Base-by-base conservation (phyloP, 2,888 invertebrate species). In the Heliconius ismenius region DNA sequence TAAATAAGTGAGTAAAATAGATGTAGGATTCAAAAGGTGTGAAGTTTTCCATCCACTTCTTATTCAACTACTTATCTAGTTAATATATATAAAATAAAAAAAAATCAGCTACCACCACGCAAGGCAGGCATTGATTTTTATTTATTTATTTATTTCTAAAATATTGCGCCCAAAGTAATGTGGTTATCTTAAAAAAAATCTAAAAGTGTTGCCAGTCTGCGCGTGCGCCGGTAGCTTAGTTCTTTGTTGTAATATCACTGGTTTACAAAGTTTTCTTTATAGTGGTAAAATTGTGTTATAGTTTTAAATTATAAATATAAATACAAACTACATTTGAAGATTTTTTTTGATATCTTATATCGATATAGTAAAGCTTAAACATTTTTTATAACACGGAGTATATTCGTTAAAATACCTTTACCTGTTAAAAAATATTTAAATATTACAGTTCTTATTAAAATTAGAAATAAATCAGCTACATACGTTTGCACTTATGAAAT, bases 211-310 rank as follows among this genome's bases (percentile, higher is more conserved):
- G 76, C 64, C 80, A 81, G 54, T 80, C 79, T 82, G 88, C 89
- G 89, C 90, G 90, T 87, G 90, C 89, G 88, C 86, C 76, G 79
- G 79, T 82, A 82, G 77, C 81, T 65, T 80, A 78, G 80, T 79
- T 83, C 83, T 85, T 87, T 87, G 87, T 89, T 87, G 84, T 83
- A 79, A 43, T 26, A 60, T 1, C 83, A 77, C 81, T 4, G 90
- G 78, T 79, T 73, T 87, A 86, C 89, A 92, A 91, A 88, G 82
- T 82, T 81, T 81, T 39, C 15, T 32, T 49, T 75, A n/a, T 28
- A 4, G 26, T 26, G 24, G 32, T 32, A n/a, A 13, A n/a, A 21
- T 4, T 21, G 28, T 49, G 10, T 28, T 39, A 13, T 65, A 36
- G 36, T 64, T 13, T 65, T 21, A n/a, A 24, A 39, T 67, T 67